Evolutionary conservation across 2,113 vertebrate genomes (phyloP).

Genomic region (Neodon shergylaensis): DNA sequence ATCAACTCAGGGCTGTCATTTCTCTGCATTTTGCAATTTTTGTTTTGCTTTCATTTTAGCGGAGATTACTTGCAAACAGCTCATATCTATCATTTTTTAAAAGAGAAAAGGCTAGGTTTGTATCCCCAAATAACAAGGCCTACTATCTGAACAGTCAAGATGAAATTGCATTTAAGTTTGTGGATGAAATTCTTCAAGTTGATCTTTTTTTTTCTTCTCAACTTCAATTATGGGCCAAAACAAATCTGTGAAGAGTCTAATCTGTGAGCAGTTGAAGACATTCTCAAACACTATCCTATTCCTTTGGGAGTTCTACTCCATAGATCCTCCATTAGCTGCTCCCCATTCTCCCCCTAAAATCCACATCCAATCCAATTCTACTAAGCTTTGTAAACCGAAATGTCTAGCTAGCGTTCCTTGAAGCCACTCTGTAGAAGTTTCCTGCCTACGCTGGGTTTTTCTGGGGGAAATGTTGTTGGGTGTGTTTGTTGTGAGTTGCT

Average conservation of each 20-base stretch:
- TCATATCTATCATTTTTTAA: conserved; percentile 5
- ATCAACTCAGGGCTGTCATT: not conserved
- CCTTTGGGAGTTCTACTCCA: not conserved
- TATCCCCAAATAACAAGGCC: not conserved
- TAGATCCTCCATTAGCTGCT: not conserved
- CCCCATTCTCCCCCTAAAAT: not conserved
- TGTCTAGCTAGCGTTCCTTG: not conserved
- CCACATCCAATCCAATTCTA: not conserved
- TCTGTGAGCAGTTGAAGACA: not conserved
- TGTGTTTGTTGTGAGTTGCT: not conserved
- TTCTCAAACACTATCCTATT: not conserved
- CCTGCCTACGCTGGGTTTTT: not conserved
- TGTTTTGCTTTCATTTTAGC: conserved; percentile 16
- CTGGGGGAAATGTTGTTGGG: not conserved
- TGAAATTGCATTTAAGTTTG: not conserved
- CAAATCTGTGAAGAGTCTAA: not conserved
- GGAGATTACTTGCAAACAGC: conserved; percentile 19
- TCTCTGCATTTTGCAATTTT: not conserved
- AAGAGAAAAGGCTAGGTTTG: not conserved
- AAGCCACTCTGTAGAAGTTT: not conserved
- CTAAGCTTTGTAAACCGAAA: not conserved
- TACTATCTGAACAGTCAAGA: conserved; percentile 7
- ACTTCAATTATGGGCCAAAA: not conserved
- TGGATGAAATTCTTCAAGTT: not conserved
- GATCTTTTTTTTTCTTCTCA: not conserved